Base-by-base conservation (phyloP, 2,888 invertebrate genomes). In the Agrochola macilenta region DNA sequence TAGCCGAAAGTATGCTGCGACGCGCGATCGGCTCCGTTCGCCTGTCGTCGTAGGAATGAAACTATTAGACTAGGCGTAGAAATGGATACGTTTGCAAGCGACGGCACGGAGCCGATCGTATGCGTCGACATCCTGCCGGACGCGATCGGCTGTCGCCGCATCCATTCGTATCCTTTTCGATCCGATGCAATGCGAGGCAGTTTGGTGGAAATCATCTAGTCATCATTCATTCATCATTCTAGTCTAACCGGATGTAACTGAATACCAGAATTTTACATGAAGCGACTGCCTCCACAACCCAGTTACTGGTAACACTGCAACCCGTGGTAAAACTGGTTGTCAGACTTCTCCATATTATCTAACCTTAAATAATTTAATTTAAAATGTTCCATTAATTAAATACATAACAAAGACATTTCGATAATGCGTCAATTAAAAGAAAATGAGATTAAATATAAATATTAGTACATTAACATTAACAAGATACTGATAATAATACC, bases 401-500 rank as follows among this genome's bases (percentile, higher is more conserved):
- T 73, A 64, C 30, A 74, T 57, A 43, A 78, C 74, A 80, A 74
- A 74, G 20, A 30, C 30, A 26, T 49, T 30, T 64, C n/a, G 63
- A 74, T 80, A 78, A 49, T 58, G 49, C 5, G 20, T 64, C 49
- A 49, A 81, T 64, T 64, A 64, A 64, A 78, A 74, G 14, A 64
- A 64, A 74, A 74, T 5, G 17, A 4, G 43, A 78, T 81, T 74
- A 64, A n/a, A 26, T 49, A 80, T 30, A n/a, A 54, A 61, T 58
- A 66, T 81, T 43, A 57, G 49, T 61, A 66, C 82, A 81, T 76
- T 65, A 81, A 75, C 54, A n/a, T 35, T 69, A 26, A 60, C 46
- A 49, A 61, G 49, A 23, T 20, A n/a, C 14, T 30, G 82, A 82
- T 71, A 3, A 43, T 43, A 43, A 43, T 39, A 39, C 8, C 52